Evolutionary conservation across 2,888 invertebrate species (phyloP), one percentile per base, ranked within the genome.

Genomic region (Papilio elwesi): DNA sequence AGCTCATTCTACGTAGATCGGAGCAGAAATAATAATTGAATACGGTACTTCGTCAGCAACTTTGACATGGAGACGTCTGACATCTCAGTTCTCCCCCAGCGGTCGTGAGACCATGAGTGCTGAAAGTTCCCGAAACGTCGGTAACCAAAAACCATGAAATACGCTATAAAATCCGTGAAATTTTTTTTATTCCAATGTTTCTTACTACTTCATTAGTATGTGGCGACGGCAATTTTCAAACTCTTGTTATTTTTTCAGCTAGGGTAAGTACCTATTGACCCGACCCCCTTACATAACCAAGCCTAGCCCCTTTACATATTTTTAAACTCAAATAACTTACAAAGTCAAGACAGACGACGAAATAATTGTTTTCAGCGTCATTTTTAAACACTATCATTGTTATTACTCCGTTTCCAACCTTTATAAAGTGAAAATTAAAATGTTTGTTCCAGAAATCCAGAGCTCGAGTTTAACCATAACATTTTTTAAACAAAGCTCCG

Each of bases 401-500:
- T 53, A 5, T 11, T 38, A 6, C 38, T 43, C 0, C 13, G 16
- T 43, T 52, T 53, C 7, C 9, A 13, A 36, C 68, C 49, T 59
- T 59, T 68, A 59, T 51, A 59, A 68, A 68, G 59, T 68, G 11
- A 36, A 68, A 70, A 70, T 63, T 63, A 10, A 70, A 70, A 51
- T 63, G 53, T 70, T 52, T 15, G 70, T 63, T 62, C 51, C 70
- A 26, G 52, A 62, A 59, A 70, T 57, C 43, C 59, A 66, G 55
- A 65, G 51, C 64, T 43, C 48, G 43, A 38, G 53, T 68, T 68
- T 65, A 73, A 73, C 68, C 73, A 65, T 51, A 73, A 73, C 64
- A 69, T 57, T 69, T 68, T 65, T 62, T 16, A 68, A 73, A 69
- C 64, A 73, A 73, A 69, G 73, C 64, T 16, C 26, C 68, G 68